Evolutionary conservation across 2,113 vertebrate genomes (phyloP).

Genomic region (Laticauda laticaudata): DNA sequence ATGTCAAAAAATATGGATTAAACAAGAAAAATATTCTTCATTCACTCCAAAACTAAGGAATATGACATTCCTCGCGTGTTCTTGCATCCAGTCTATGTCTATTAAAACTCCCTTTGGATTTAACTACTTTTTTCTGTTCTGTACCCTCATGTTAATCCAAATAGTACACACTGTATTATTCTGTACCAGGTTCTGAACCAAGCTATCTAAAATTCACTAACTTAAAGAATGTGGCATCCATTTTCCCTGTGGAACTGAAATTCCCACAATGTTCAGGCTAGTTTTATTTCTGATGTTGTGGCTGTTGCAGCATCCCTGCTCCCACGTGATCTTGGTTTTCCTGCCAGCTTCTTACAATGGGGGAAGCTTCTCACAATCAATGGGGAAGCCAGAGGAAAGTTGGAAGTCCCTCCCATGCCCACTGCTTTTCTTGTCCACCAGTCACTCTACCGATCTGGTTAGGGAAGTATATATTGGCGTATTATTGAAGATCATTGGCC

Average conservation of each 20-base stretch:
- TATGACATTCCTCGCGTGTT: background rate
- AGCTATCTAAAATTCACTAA: background rate
- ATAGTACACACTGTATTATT: background rate
- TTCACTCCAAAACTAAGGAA: background rate
- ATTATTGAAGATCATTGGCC: background rate
- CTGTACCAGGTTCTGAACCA: background rate
- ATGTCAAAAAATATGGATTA: background rate
- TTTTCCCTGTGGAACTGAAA: background rate
- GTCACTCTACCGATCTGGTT: background rate
- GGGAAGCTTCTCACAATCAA: background rate
- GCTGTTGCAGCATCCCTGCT: background rate
- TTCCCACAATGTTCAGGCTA: background rate
- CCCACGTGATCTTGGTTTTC: background rate
- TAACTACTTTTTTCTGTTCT: background rate
- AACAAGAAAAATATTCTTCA: background rate
- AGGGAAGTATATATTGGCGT: background rate
- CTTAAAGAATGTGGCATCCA: background rate
- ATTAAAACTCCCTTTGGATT: background rate
- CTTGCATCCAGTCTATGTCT: background rate
- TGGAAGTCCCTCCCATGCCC: background rate
- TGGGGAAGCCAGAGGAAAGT: background rate
- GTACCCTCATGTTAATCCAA: background rate
- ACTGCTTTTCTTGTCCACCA: background rate
- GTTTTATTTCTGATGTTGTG: background rate
- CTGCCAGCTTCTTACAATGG: background rate